These are phyloP conservation scores for Heliconius hewitsoni DNA, from an alignment of 1,140 invertebrate species.

Conservation along the genomic window DNA sequence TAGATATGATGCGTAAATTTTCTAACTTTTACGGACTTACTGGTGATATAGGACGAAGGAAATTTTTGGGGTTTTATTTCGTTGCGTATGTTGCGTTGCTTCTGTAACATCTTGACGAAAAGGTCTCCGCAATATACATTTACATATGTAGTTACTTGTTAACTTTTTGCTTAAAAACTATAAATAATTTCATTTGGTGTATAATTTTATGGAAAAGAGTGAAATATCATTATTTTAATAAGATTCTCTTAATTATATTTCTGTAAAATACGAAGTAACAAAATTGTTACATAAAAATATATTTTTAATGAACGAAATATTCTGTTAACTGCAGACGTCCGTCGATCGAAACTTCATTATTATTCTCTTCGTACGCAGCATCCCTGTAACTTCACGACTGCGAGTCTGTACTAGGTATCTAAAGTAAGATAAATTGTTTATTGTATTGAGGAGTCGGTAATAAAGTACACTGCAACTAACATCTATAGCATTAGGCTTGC, in stretches of 20 bases:
- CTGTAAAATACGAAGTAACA: too few relatives aligned
- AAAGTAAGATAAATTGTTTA: not conserved
- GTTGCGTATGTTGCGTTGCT: not conserved
- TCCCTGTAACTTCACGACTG: constrained; percentile 4
- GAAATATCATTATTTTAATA: too few relatives aligned
- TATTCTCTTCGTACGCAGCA: constrained; percentile 2
- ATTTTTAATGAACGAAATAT: not conserved
- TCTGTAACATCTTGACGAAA: constrained; percentile 3
- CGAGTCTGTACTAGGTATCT: not conserved
- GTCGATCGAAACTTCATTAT: constrained; percentile 9
- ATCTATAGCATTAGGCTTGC: not conserved
- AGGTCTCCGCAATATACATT: not conserved
- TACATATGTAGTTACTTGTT: not conserved
- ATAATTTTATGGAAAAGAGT: too few relatives aligned
- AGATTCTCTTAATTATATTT: too few relatives aligned
- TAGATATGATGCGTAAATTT: constrained; percentile 16
- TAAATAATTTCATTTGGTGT: too few relatives aligned
- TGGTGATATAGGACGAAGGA: not conserved
- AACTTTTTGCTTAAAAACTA: not conserved
- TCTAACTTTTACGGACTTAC: constrained; percentile 6
- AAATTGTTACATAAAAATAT: too few relatives aligned
- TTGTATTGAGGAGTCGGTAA: not conserved
- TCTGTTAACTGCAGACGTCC: not conserved
- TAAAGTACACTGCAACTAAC: not conserved
- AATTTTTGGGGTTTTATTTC: constrained; percentile 3